phyloP scores from a whole-genome alignment of 2,113 vertebrate species.

The Piprites chloris region DNA sequence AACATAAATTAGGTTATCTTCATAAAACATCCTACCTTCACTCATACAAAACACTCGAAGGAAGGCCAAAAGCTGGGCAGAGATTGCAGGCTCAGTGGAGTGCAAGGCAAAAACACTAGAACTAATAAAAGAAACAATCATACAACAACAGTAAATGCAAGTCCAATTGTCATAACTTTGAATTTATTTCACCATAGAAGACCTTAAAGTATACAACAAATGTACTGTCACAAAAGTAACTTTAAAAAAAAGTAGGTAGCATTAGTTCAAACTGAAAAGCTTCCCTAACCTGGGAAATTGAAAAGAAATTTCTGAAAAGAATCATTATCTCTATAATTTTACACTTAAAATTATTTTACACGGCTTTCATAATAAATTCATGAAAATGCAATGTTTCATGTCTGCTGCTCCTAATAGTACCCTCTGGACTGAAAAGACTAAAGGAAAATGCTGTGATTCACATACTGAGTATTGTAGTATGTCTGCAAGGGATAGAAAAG shows the following conservation, averaged over 20 bases:
- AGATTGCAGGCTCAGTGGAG: slow-evolving; percentile 90
- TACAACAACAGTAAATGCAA: neutral
- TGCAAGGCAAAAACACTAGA: slow-evolving; percentile 94
- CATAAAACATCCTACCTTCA: slow-evolving; percentile 82
- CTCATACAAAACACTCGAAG: slow-evolving; percentile 98
- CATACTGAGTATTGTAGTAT: slow-evolving; percentile 33
- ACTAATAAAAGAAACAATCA: slow-evolving; percentile 66
- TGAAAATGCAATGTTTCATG: slow-evolving; percentile 42
- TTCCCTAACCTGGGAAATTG: neutral
- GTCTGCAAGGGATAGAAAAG: slow-evolving; percentile 51
- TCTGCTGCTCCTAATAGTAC: slow-evolving; percentile 49
- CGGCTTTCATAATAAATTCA: neutral
- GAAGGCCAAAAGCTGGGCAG: slow-evolving; percentile 95
- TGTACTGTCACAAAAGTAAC: neutral
- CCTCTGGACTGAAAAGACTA: slow-evolving; percentile 54
- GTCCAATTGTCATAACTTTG: neutral
- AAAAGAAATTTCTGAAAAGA: neutral
- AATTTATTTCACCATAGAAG: neutral
- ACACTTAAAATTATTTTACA: slow-evolving; percentile 37
- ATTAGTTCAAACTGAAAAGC: neutral
- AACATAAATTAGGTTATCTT: neutral
- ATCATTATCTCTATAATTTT: neutral
- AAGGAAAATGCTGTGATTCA: slow-evolving; percentile 57
- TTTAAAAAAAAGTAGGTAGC: neutral
- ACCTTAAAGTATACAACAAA: neutral